Conservation (phyloP, 2,113 vertebrate genomes). For the Neolamprologus hecqui region DNA sequence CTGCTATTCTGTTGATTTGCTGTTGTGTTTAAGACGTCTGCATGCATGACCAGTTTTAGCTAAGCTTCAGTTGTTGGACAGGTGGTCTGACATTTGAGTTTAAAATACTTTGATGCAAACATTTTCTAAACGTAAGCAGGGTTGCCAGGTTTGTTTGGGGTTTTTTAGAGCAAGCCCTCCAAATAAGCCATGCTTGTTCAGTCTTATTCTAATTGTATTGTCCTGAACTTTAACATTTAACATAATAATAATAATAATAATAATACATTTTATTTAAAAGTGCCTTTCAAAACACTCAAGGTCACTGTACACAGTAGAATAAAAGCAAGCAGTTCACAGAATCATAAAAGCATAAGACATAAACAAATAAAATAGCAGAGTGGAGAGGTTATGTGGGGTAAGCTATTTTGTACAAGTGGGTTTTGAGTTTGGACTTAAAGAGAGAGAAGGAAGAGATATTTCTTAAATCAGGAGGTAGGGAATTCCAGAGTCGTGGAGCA, state of each 20-base stretch:
- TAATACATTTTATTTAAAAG: too few species aligned
- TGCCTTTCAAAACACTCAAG: rapidly evolving
- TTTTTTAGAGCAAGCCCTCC: background rate
- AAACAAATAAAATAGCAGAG: too few species aligned
- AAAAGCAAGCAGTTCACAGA: too few species aligned
- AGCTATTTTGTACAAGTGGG: too few species aligned
- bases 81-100: background rate
- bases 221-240: background rate
- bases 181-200: background rate
- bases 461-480: too few species aligned
- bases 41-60: background rate
- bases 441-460: rapidly evolving
- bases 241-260: background rate
- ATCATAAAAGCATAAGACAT: too few species aligned
- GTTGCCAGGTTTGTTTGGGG: background rate
- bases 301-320: too few species aligned
- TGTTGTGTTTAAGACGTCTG: background rate
- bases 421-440: too few species aligned
- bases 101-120: background rate
- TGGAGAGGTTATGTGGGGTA: too few species aligned
- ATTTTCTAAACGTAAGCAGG: background rate
- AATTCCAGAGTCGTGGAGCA: too few species aligned
- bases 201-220: background rate
- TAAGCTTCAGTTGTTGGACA: background rate
- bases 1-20: background rate